Base-by-base conservation (phyloP, 2,797 vertebrate species). In the Oreortyx pictus region DNA sequence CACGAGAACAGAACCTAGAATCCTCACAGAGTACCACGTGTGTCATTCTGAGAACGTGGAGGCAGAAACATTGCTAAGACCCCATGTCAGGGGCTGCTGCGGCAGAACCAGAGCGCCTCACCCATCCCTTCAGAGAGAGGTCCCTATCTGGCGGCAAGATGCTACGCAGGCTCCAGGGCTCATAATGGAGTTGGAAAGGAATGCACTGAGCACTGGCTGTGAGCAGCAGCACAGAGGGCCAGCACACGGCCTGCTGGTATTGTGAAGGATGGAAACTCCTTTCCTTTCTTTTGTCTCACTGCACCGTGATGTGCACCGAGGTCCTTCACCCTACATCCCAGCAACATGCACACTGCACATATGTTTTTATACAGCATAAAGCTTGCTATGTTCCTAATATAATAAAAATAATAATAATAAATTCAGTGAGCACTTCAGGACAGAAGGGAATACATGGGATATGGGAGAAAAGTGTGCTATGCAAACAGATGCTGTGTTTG, bases 401-500 rank as follows among this genome's bases (percentile, higher is more conserved):
- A 37, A 37, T 37, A 37, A 35, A 60, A 19, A 20, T 61, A 33
- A 39, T 39, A 41, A 14, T 41, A 41, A 41, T 41, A 35, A 57
- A 18, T 0, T 17, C 64, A 57, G 31, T 0, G 54, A 52, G 67
- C 7, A 18, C 68, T 54, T 17, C 7, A 25, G 50, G 62, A 37
- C 25, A 22, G 68, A 17, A 4, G 31, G 47, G 71, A 64, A 43
- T 57, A 71, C 2, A 5, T 60, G 35, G 79, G 37, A 43, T 1
- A 0, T 5, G 0, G 4, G n/a, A 67, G 56, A 11, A 59, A 54
- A 52, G 82, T 0, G 0, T 7, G 0, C 2, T 8, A 39, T 11
- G 72, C 31, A 11, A 65, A 65, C 11, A 22, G 72, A 35, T 6
- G 14, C 9, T 3, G 60, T 5, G 17, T 20, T 54, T 25, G 73